Percentiles rank a stretch among this genome's conserved stretches.
Evolutionary conservation across 1,140 invertebrate genomes (phyloP).

Genomic region (Ceratina japonica): DNA sequence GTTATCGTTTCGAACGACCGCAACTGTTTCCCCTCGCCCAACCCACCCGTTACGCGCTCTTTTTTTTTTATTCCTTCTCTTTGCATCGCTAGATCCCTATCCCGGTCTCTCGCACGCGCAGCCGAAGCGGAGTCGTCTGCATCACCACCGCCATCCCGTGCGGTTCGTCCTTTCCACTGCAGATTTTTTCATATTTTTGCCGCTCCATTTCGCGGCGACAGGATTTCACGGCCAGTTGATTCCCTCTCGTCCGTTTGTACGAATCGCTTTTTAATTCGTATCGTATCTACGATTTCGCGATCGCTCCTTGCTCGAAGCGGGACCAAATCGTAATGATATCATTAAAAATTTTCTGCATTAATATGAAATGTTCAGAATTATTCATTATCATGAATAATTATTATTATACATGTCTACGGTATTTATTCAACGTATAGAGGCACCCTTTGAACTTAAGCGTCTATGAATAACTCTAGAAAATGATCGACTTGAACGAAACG

Average conservation of each 20-base stretch:
- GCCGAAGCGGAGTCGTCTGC: not conserved
- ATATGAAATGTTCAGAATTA: not conserved
- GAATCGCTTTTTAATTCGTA: constrained; percentile 43
- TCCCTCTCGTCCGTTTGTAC: constrained; percentile 36
- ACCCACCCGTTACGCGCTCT: not conserved
- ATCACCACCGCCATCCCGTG: not conserved
- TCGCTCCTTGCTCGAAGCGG: not conserved
- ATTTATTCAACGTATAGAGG: too few species aligned
- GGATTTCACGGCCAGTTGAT: constrained; percentile 48
- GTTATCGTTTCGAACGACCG: constrained; percentile 49
- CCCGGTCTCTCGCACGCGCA: not conserved
- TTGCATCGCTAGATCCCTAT: not conserved
- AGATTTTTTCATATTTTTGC: constrained; percentile 46
- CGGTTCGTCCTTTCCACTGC: constrained; percentile 12
- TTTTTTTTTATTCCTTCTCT: not conserved
- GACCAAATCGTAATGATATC: not conserved
- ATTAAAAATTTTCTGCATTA: constrained; percentile 3
- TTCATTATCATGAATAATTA: not conserved
- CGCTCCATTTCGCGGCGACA: constrained; percentile 48
- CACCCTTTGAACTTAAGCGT: too few species aligned
- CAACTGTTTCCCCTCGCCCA: constrained; percentile 8
- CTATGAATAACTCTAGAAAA: too few species aligned
- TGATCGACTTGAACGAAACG: too few species aligned
- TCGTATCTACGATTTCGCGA: constrained; percentile 38
- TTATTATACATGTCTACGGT: too few species aligned